Percentiles rank a stretch among this genome's conserved stretches.
Evolutionary conservation across 2,113 vertebrate species (phyloP).

Genomic region (Salvelinus fontinalis): DNA sequence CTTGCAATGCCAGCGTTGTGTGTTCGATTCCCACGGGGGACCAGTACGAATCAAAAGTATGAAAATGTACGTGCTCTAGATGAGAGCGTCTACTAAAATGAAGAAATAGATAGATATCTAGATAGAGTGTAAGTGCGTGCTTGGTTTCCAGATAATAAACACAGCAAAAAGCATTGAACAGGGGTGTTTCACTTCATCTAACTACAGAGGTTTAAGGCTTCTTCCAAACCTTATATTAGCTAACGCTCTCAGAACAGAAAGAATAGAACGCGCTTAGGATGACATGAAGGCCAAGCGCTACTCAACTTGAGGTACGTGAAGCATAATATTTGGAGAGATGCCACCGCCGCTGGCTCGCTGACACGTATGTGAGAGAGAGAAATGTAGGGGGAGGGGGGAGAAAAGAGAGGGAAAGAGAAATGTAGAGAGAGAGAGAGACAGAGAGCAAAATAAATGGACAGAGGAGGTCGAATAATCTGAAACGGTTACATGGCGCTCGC

Average conservation of each 20-base stretch:
- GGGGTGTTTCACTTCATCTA: neutral
- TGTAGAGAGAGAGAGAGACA: too few species aligned
- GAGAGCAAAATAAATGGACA: too few species aligned
- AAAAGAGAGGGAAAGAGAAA: too few species aligned
- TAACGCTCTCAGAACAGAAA: conserved; percentile 41
- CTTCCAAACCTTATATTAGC: conserved; percentile 8
- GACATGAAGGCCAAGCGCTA: neutral
- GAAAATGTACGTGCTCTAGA: too few species aligned
- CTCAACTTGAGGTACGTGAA: neutral
- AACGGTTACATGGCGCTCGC: neutral
- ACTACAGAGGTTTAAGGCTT: neutral
- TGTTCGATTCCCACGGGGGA: too few species aligned
- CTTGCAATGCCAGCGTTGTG: too few species aligned
- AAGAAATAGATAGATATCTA: too few species aligned
- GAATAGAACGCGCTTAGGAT: conserved; percentile 26
- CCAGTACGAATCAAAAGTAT: too few species aligned
- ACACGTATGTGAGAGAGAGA: conserved; percentile 1
- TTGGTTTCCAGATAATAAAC: too few species aligned
- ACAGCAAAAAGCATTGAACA: neutral
- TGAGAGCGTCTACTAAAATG: too few species aligned
- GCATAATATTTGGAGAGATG: conserved; percentile 15
- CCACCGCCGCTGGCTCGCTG: conserved; percentile 20
- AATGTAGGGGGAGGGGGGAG: neutral
- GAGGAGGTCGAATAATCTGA: neutral
- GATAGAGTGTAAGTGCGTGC: neutral